Evolutionary conservation across 2,888 invertebrate species (phyloP).

Genomic region (Dendrolimus pini): DNA sequence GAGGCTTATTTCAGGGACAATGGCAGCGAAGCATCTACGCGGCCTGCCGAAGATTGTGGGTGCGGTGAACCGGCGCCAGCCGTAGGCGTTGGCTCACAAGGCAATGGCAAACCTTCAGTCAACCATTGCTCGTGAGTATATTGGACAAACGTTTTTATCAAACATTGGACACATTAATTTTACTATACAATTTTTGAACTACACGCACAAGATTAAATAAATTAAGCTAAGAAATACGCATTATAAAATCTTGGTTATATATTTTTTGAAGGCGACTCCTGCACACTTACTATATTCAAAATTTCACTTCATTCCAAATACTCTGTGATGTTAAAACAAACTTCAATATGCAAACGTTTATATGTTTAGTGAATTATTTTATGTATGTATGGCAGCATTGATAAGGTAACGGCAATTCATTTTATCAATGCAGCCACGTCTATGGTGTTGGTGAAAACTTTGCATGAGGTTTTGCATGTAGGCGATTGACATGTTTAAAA

Average conservation of each 20-base stretch:
- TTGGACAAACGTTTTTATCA: conserved; percentile 18
- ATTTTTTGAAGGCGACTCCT: too few relatives aligned
- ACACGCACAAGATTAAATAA: too few relatives aligned
- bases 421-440: neutral
- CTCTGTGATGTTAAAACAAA: too few relatives aligned
- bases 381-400: too few relatives aligned
- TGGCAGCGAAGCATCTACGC: conserved; percentile 70
- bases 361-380: too few relatives aligned
- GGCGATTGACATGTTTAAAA: neutral
- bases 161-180: conserved; percentile 8
- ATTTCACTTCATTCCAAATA: too few relatives aligned
- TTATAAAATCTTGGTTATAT: too few relatives aligned
- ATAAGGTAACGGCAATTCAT: too few relatives aligned
- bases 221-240: too few relatives aligned
- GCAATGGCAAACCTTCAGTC: conserved; percentile 54
- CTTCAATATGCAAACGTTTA: too few relatives aligned
- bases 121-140: conserved; percentile 73
- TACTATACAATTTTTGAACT: too few relatives aligned
- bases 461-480: neutral
- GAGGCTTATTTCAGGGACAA: conserved; percentile 62
- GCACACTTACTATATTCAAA: too few relatives aligned
- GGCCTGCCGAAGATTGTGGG: conserved; percentile 57
- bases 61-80: conserved; percentile 36
- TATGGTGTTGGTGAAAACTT: neutral
- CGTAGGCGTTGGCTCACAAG: conserved; percentile 27